Evolutionary conservation across 2,113 vertebrate species (phyloP).

Genomic region (Odocoileus virginianus): DNA sequence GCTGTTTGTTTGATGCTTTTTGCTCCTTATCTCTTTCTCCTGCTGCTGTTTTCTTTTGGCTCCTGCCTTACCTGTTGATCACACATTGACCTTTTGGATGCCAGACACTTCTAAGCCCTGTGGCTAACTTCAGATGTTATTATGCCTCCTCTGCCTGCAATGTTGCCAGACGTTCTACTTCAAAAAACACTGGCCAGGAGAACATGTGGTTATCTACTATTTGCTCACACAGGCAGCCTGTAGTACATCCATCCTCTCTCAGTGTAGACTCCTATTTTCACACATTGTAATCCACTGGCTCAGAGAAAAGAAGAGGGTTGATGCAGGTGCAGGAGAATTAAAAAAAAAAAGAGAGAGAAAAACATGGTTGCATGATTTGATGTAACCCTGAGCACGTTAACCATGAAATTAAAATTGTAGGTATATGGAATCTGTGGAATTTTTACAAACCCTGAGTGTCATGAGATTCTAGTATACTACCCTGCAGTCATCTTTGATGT

Average conservation of each 20-base stretch:
- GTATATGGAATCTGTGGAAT: background rate
- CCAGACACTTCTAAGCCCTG: background rate
- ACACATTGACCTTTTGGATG: slow-evolving; percentile 22
- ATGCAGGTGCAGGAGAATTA: background rate
- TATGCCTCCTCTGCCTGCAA: background rate
- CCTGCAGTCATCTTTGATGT: background rate
- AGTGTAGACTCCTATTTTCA: background rate
- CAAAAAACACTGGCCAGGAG: background rate
- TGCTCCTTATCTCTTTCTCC: slow-evolving; percentile 20
- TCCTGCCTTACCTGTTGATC: slow-evolving; percentile 40
- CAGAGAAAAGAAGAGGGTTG: background rate
- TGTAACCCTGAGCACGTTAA: background rate
- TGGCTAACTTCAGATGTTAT: slow-evolving; percentile 27
- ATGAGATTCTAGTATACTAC: background rate
- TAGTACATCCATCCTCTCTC: background rate
- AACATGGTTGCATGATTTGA: background rate
- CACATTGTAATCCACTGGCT: background rate
- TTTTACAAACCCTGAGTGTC: background rate
- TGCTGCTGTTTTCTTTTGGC: slow-evolving; percentile 34
- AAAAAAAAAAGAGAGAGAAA: background rate
- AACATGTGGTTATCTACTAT: background rate
- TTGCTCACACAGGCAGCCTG: background rate
- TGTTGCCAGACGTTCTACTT: background rate
- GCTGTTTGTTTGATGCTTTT: background rate
- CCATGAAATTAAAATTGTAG: slow-evolving; percentile 19